These are phyloP conservation scores for Margarornis squamiger DNA, from an alignment of 2,797 vertebrate species.

Conservation along the genomic window DNA sequence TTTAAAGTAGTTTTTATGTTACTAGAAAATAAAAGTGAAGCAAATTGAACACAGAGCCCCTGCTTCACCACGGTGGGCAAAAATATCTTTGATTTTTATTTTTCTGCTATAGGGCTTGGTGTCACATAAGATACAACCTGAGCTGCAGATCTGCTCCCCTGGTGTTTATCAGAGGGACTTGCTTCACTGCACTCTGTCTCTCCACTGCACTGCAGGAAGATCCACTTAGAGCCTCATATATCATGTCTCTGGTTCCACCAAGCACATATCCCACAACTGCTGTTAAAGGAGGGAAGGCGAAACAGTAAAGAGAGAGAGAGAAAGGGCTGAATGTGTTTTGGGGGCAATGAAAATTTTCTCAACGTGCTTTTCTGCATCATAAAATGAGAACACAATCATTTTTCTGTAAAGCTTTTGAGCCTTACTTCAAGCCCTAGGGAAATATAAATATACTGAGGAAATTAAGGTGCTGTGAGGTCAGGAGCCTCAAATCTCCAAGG, in stretches of 20 bases:
- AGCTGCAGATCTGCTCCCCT: conserved; percentile 1
- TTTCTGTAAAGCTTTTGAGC: not conserved
- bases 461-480: not conserved
- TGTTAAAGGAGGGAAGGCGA: not conserved
- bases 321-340: not conserved
- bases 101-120: not conserved
- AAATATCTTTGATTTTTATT: not conserved
- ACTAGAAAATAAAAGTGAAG: not conserved
- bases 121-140: not conserved
- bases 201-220: not conserved
- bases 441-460: not conserved
- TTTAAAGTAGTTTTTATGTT: conserved; percentile 10
- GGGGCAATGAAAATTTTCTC: not conserved
- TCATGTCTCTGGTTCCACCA: not conserved
- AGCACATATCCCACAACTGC: not conserved
- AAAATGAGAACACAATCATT: not conserved
- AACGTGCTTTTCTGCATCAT: not conserved
- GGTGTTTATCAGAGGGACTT: not conserved
- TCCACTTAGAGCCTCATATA: not conserved
- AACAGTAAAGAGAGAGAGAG: not conserved
- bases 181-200: not conserved
- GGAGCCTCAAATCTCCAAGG: not conserved
- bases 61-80: not conserved
- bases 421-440: not conserved
- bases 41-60: not conserved